These are phyloP conservation scores for Hyperoplus immaculatus DNA, from an alignment of 2,797 vertebrate genomes.

Conservation along the genomic window DNA sequence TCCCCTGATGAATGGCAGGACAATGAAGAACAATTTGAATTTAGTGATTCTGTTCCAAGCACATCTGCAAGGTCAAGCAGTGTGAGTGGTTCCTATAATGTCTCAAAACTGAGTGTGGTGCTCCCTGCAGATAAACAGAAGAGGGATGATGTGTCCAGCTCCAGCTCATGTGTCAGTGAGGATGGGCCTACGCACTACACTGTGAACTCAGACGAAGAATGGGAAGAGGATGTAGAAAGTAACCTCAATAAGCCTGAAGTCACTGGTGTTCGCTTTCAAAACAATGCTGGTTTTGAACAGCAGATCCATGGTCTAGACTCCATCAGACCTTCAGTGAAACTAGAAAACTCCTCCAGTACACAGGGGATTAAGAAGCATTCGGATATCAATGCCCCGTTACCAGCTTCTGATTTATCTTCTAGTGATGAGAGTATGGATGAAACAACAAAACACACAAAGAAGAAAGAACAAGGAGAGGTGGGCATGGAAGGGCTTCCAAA, in stretches of 20 bases:
- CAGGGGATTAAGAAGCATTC: conserved; percentile 5
- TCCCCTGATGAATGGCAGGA: conserved; percentile 75
- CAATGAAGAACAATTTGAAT: conserved; percentile 85
- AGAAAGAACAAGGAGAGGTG: background rate
- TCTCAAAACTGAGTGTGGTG: conserved; percentile 31
- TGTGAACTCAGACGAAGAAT: conserved; percentile 65
- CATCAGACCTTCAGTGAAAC: background rate
- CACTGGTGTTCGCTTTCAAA: background rate
- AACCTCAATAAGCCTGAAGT: conserved; percentile 4
- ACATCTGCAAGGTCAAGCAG: conserved; percentile 68
- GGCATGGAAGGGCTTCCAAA: background rate
- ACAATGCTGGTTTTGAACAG: background rate
- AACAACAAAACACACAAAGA: background rate
- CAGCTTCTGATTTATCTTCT: conserved; percentile 5
- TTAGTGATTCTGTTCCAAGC: conserved; percentile 77
- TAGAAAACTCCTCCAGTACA: too few species aligned
- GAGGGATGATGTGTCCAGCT: conserved; percentile 52
- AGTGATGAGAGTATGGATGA: conserved; percentile 40
- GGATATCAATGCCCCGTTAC: conserved; percentile 20
- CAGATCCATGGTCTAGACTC: background rate
- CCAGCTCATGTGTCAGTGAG: conserved; percentile 72
- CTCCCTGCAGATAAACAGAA: conserved; percentile 35
- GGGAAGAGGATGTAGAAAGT: conserved; percentile 10
- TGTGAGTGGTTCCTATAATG: conserved; percentile 49
- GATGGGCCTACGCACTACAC: conserved; percentile 68